Percentiles rank a stretch among this genome's conserved stretches.
phyloP scores from a whole-genome alignment of 2,113 vertebrate genomes.

The Phrynocephalus versicolor region DNA sequence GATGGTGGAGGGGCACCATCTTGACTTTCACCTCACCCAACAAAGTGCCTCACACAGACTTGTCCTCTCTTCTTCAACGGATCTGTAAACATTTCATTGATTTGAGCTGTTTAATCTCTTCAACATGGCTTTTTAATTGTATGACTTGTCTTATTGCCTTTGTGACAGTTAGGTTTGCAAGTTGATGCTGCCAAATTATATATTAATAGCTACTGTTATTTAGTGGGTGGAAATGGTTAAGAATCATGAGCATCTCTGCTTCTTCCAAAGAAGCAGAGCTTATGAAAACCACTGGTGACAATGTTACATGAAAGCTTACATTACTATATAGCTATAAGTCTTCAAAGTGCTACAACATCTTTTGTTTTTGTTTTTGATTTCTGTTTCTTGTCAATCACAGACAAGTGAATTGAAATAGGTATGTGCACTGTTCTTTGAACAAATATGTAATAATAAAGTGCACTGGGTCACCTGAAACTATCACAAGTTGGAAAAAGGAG shows the following conservation, averaged over 20 bases:
- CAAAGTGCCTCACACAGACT: not conserved
- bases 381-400: too few species aligned
- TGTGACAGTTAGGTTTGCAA: not conserved
- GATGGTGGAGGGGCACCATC: too few species aligned
- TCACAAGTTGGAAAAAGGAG: too few species aligned
- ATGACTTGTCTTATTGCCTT: not conserved
- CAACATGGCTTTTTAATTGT: not conserved
- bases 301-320: too few species aligned
- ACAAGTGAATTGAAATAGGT: too few species aligned
- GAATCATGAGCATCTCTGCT: not conserved
- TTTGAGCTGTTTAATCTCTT: not conserved
- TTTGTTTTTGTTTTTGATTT: too few species aligned
- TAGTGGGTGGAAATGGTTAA: not conserved
- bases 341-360: too few species aligned
- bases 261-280: not conserved
- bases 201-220: not conserved
- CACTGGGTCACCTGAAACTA: too few species aligned
- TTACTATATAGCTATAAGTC: too few species aligned
- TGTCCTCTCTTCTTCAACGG: not conserved
- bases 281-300: not conserved
- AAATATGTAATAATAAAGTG: too few species aligned
- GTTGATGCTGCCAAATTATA: not conserved
- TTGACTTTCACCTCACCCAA: too few species aligned
- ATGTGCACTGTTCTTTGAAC: too few species aligned
- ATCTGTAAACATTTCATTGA: not conserved